A percentile compares a stretch with the other conserved stretches of the same genome.
phyloP scores from a whole-genome alignment of 2,113 vertebrate genomes.

The Laticauda colubrina region DNA sequence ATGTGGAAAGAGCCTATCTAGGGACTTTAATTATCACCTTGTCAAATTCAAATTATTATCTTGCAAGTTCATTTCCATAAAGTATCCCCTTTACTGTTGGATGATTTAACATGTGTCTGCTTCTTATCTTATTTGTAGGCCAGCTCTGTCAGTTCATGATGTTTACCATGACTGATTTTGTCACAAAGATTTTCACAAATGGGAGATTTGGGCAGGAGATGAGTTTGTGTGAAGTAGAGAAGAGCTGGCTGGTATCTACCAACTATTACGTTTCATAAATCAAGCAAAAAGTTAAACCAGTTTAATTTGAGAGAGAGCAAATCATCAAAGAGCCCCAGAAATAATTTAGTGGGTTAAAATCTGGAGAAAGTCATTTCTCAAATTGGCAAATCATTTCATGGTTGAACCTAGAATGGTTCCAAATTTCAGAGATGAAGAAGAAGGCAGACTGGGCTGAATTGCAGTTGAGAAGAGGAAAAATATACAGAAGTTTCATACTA shows the following conservation, averaged over 20 bases:
- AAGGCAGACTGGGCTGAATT: conserved; percentile 1
- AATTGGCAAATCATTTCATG: conserved; percentile 41
- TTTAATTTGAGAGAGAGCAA: conserved; percentile 30
- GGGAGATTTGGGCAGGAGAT: conserved; percentile 57
- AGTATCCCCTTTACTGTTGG: conserved; percentile 70
- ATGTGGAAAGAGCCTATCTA: conserved; percentile 76
- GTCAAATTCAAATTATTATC: conserved; percentile 85
- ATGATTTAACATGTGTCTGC: conserved; percentile 74
- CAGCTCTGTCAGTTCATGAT: conserved; percentile 60
- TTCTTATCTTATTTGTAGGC: conserved; percentile 69
- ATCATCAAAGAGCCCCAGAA: conserved; percentile 48
- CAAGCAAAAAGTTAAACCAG: conserved; percentile 49
- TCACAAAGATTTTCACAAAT: conserved; percentile 63
- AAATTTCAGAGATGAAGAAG: conserved; percentile 13
- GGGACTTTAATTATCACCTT: conserved; percentile 94
- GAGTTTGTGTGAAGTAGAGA: conserved; percentile 33
- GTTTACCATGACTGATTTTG: conserved; percentile 65
- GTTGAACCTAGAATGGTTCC: conserved; percentile 38
- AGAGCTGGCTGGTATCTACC: conserved; percentile 34
- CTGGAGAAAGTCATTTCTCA: conserved; percentile 29
- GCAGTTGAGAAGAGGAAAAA: background rate
- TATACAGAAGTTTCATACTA: background rate
- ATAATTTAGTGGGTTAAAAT: conserved; percentile 42
- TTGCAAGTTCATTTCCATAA: conserved; percentile 79
- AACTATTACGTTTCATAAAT: conserved; percentile 54